Evolutionary conservation across 2,797 vertebrate species (phyloP), one percentile per base, ranked within the genome.

Genomic region (Perdix hodgsoniae): DNA sequence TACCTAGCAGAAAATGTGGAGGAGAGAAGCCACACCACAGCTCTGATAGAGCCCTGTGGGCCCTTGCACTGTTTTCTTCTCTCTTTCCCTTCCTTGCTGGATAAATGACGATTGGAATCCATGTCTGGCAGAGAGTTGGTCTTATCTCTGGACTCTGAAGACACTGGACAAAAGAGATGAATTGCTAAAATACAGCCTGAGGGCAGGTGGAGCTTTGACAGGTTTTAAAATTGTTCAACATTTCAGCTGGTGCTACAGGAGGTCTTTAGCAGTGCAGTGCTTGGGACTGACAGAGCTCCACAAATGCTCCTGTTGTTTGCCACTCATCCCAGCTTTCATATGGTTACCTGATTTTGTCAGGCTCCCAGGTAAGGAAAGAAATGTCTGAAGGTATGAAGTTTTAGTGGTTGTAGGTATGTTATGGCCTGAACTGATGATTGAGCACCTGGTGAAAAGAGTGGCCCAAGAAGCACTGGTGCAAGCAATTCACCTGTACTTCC

Each of bases 11-110:
- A n/a, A 63, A 15, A 45, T 4, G 7, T 3, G 0, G 5, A 4
- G 0, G 0, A 24, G 24, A 57, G 21, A 14, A 22, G 6, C 31
- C 27, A 0, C 3, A 29, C 86, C 60, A 45, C 71, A 73, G 3
- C 19, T 29, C 45, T 66, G 56, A 27, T 5, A 39, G 18, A 61
- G 37, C 18, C 59, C 59, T 29, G 40, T 3, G 1, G 54, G 33
- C 66, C 18, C 17, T 44, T 44, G 42, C 42, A 44, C 17, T 19
- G 18, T 44, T 49, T 56, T 29, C 16, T 26, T 79, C 29, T 63
- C 33, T n/a, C 49, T 86, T 54, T 23, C 11, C 4, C 7, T 84
- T 23, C 56, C 29, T 73, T n/a, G 8, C 35, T 67, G 57, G 57
- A 52, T 77, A n/a, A 77, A 18, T 15, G 33, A 44, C 44, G 19